Evolutionary conservation across 1,140 invertebrate genomes (phyloP).

Genomic region (Sycophila sp.): DNA sequence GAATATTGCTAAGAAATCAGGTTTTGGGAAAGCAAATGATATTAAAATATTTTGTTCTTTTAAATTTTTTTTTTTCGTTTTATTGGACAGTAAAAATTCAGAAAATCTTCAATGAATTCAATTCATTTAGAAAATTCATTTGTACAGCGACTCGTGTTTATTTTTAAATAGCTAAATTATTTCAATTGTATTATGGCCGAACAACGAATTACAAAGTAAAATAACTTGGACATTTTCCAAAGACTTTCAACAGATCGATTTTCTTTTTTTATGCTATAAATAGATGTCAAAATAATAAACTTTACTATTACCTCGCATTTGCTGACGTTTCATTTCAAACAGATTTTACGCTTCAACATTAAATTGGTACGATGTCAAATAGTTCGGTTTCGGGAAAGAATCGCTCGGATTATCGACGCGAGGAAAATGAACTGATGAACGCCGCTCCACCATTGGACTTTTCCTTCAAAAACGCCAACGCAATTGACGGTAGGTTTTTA

Average conservation of each 20-base stretch:
- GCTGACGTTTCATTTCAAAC: neutral
- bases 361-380: no score
- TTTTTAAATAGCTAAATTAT: conserved; percentile 6
- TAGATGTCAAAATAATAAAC: conserved; percentile 11
- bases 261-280: conserved; percentile 8
- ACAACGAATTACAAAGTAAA: conserved; percentile 1
- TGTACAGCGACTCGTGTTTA: neutral
- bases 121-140: no score
- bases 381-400: no score
- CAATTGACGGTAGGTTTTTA: conserved; percentile 49
- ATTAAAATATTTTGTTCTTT: no score
- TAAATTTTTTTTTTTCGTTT: no score
- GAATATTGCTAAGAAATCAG: no score
- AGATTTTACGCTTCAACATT: neutral
- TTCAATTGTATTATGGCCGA: neutral
- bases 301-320: neutral
- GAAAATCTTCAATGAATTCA: no score
- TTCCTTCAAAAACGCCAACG: conserved; percentile 54
- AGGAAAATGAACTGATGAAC: conserved; percentile 43
- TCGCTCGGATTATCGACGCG: conserved; percentile 45
- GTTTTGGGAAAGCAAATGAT: no score
- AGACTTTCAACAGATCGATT: conserved; percentile 8
- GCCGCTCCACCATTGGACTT: conserved; percentile 54
- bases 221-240: neutral
- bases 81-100: no score